These are phyloP conservation scores for Struthidea cinerea DNA, from an alignment of 2,113 vertebrate genomes.

Conservation along the genomic window DNA sequence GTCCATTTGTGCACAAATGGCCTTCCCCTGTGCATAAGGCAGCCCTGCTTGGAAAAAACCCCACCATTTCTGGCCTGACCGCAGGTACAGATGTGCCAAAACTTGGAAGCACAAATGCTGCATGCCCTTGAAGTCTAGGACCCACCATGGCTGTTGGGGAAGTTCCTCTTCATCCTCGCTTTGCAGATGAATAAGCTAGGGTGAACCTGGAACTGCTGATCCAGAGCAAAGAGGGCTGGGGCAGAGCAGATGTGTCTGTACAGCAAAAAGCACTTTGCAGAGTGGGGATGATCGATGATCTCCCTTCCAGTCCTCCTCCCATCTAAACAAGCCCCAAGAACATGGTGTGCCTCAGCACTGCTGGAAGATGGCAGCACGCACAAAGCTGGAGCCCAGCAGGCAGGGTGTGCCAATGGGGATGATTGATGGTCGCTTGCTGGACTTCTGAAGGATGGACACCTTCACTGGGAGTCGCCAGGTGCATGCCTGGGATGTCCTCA, in stretches of 20 bases:
- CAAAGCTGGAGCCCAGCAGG: neutral
- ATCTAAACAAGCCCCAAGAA: neutral
- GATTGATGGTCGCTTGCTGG: neutral
- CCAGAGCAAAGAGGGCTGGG: neutral
- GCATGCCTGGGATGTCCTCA: neutral
- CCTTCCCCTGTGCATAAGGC: neutral
- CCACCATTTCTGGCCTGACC: neutral
- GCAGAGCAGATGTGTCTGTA: neutral
- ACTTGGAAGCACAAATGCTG: neutral
- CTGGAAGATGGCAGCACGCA: fast-evolving
- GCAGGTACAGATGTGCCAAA: neutral
- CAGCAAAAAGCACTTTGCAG: neutral
- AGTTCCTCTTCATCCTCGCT: neutral
- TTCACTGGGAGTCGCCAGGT: neutral
- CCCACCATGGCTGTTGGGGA: neutral
- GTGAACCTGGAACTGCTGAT: neutral
- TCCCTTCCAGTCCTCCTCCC: neutral
- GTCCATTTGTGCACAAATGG: neutral
- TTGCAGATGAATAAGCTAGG: neutral
- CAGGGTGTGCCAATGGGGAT: neutral
- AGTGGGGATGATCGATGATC: fast-evolving
- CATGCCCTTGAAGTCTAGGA: neutral
- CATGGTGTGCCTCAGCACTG: neutral
- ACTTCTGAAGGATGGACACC: neutral
- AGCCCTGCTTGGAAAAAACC: neutral